These are phyloP conservation scores for Ichneumon xanthorius DNA, from an alignment of 2,888 invertebrate genomes.

Conservation along the genomic window DNA sequence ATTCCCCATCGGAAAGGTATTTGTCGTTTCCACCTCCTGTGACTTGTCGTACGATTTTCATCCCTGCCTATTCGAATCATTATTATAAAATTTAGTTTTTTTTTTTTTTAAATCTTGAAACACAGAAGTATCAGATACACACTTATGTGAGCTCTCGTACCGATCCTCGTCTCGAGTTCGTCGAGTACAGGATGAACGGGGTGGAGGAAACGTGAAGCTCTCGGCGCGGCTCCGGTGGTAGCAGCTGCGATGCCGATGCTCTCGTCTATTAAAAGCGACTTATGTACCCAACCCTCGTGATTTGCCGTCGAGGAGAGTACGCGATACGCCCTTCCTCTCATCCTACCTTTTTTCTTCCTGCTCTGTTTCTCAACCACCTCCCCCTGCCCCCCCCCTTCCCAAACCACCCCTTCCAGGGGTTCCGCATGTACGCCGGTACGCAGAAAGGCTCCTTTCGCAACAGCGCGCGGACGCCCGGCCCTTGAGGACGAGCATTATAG, in stretches of 20 bases:
- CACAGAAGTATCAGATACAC: constrained; percentile 8
- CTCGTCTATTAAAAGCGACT: constrained; percentile 84
- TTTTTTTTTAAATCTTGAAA: not conserved
- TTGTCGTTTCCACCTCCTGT: too few species aligned
- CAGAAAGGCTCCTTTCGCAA: not conserved
- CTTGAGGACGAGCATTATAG: not conserved
- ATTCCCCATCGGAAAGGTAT: too few species aligned
- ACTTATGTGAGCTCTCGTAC: constrained; percentile 12
- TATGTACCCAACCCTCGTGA: constrained; percentile 75
- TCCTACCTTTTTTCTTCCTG: constrained; percentile 51
- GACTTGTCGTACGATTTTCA: too few species aligned
- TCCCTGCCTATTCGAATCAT: too few species aligned
- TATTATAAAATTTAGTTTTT: not conserved
- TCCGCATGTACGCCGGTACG: not conserved
- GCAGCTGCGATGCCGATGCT: constrained; percentile 78
- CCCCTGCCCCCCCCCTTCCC: too few species aligned
- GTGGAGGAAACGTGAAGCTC: constrained; percentile 71
- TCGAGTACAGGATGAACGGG: constrained; percentile 2
- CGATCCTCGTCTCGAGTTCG: constrained; percentile 10
- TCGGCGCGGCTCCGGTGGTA: constrained; percentile 57
- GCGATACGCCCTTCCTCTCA: constrained; percentile 49
- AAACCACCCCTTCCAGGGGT: not conserved
- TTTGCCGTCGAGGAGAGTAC: constrained; percentile 17
- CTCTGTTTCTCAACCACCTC: constrained; percentile 34
- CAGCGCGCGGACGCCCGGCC: not conserved